Evolutionary conservation across 2,888 invertebrate genomes (phyloP).

Genomic region (Cryptophagus acutangulus): DNA sequence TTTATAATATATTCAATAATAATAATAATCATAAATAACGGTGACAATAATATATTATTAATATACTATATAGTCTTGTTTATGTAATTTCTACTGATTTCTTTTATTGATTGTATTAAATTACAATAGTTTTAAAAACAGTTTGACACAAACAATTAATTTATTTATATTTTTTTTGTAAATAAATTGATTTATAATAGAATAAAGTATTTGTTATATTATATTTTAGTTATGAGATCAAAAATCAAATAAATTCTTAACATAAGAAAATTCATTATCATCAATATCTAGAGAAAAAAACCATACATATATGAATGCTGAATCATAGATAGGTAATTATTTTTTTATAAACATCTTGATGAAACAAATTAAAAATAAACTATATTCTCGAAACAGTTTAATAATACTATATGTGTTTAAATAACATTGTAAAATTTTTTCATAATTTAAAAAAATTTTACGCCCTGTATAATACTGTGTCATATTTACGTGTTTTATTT

Average conservation of each 20-base stretch:
- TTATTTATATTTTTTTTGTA: constrained; percentile 2
- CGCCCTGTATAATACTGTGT: constrained; percentile 27
- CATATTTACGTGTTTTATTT: constrained; percentile 15
- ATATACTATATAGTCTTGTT: constrained; percentile 10
- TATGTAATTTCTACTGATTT: constrained; percentile 37
- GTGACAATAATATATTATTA: too few species aligned
- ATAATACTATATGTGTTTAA: too few species aligned
- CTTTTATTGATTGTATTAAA: constrained; percentile 43
- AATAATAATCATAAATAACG: too few species aligned
- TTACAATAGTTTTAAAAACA: constrained; percentile 45
- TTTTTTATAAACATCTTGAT: too few species aligned
- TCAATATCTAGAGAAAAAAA: constrained; percentile 26
- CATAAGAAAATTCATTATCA: constrained; percentile 28
- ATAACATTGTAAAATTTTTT: constrained; percentile 25
- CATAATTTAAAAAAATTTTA: constrained; percentile 24
- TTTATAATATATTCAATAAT: constrained; percentile 46
- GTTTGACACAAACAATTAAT: too few species aligned
- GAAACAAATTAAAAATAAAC: too few species aligned
- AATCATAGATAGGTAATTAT: too few species aligned
- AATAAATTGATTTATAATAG: constrained; percentile 25
- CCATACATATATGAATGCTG: constrained; percentile 1
- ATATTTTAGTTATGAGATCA: constrained; percentile 16
- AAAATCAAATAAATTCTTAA: constrained; percentile 28
- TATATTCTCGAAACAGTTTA: too few species aligned
- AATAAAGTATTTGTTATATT: constrained; percentile 20